These are phyloP conservation scores for Psettodes erumei DNA, from an alignment of 2,113 vertebrate species.

Conservation along the genomic window DNA sequence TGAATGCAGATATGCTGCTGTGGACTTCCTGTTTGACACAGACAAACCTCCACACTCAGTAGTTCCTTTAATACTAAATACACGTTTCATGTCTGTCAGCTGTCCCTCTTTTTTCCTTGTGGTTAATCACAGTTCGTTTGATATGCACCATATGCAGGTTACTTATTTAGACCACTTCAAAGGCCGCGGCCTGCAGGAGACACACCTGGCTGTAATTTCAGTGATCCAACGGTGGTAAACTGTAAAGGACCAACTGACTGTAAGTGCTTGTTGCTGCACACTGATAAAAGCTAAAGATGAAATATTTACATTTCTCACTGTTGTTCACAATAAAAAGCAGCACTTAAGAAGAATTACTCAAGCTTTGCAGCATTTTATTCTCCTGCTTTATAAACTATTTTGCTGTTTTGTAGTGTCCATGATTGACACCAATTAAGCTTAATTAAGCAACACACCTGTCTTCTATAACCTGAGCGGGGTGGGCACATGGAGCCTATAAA, in stretches of 20 bases:
- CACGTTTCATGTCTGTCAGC: no score
- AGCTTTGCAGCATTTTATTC: background rate
- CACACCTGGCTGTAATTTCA: conserved; percentile 53
- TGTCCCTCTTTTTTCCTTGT: no score
- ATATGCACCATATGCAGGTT: background rate
- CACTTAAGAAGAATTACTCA: background rate
- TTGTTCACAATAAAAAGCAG: background rate
- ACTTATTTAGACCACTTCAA: background rate
- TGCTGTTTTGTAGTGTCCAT: background rate
- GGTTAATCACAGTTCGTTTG: background rate
- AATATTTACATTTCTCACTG: background rate
- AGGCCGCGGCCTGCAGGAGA: background rate
- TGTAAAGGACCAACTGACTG: background rate
- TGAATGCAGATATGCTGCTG: no score
- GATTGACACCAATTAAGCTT: conserved; percentile 34
- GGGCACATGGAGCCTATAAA: conserved; percentile 50
- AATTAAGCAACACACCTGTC: conserved; percentile 63
- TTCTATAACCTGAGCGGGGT: background rate
- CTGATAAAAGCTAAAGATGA: background rate
- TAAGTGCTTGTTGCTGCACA: background rate
- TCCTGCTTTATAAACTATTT: background rate
- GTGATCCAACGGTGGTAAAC: background rate
- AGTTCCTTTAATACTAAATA: background rate
- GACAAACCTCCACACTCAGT: background rate
- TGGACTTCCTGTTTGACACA: background rate